These are phyloP conservation scores for Slavum lentiscoides DNA, from an alignment of 2,888 invertebrate genomes.

Conservation along the genomic window DNA sequence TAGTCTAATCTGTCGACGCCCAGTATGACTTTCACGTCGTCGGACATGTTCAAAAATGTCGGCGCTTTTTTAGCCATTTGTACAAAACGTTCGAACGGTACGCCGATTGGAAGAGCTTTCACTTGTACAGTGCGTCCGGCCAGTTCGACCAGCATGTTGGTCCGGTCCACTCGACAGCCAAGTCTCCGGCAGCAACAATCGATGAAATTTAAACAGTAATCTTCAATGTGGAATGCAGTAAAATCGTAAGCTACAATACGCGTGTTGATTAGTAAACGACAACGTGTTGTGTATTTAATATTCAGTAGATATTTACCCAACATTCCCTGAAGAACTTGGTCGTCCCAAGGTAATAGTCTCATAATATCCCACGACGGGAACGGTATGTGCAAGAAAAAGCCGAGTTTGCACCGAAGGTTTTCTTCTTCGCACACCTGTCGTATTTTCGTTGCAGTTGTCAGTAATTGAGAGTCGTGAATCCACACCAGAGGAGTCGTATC, in stretches of 20 bases:
- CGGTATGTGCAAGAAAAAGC: slow-evolving; percentile 64
- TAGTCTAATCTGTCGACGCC: slow-evolving; percentile 61
- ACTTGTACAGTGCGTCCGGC: slow-evolving; percentile 60
- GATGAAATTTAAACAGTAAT: slow-evolving; percentile 61
- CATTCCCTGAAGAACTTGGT: slow-evolving; percentile 62
- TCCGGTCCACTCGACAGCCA: slow-evolving; percentile 60
- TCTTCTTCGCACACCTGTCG: slow-evolving; percentile 60
- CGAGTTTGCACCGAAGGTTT: slow-evolving; percentile 60
- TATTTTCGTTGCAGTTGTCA: slow-evolving; percentile 62
- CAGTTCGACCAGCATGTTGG: slow-evolving; percentile 60
- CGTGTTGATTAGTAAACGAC: too few species aligned
- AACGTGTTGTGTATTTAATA: not conserved
- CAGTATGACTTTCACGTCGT: slow-evolving; percentile 59
- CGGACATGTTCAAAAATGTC: slow-evolving; percentile 58
- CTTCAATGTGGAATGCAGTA: slow-evolving; percentile 62
- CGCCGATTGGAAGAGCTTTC: slow-evolving; percentile 61
- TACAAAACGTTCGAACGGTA: slow-evolving; percentile 60
- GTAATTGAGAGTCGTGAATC: slow-evolving; percentile 64
- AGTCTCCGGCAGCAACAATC: slow-evolving; percentile 61
- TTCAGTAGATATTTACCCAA: slow-evolving; percentile 58
- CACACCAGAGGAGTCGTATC: slow-evolving; percentile 61
- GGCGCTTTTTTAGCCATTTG: slow-evolving; percentile 59
- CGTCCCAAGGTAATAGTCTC: slow-evolving; percentile 61
- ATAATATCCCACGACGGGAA: slow-evolving; percentile 63
- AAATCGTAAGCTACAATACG: slow-evolving; percentile 58